Evolutionary conservation across 2,113 vertebrate species (phyloP).

Genomic region (Opisthocomus hoazin): DNA sequence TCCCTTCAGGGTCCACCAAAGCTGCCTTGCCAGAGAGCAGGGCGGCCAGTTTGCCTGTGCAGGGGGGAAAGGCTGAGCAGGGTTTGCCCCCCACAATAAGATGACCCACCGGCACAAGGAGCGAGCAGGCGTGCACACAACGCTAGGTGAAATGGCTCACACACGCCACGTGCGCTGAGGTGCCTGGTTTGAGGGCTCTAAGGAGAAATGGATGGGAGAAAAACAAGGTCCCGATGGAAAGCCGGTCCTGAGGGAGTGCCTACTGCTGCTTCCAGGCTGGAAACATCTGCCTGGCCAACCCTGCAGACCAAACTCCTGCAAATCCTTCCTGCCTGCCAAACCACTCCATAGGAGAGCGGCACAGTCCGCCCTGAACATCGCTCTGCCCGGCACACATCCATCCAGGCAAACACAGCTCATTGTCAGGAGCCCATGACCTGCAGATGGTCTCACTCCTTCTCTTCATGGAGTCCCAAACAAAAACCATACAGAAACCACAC

Average conservation of each 20-base stretch:
- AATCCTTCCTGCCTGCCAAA: background rate
- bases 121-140: accelerated
- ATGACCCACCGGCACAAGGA: background rate
- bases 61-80: background rate
- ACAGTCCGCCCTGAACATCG: background rate
- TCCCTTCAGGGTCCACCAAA: background rate
- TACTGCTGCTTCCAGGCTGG: background rate
- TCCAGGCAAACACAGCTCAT: background rate
- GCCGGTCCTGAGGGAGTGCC: background rate
- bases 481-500: background rate
- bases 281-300: background rate
- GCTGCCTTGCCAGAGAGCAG: background rate
- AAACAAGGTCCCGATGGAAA: background rate
- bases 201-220: background rate
- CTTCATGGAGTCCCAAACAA: background rate
- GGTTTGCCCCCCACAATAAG: background rate
- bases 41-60: background rate
- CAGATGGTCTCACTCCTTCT: background rate
- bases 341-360: background rate
- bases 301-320: background rate
- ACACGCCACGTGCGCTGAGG: accelerated
- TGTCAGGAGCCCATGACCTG: background rate
- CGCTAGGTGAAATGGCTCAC: background rate
- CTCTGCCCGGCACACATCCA: background rate
- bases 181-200: background rate